Evolutionary conservation across 2,888 invertebrate genomes (phyloP).

Genomic region (Metacarcinus magister): DNA sequence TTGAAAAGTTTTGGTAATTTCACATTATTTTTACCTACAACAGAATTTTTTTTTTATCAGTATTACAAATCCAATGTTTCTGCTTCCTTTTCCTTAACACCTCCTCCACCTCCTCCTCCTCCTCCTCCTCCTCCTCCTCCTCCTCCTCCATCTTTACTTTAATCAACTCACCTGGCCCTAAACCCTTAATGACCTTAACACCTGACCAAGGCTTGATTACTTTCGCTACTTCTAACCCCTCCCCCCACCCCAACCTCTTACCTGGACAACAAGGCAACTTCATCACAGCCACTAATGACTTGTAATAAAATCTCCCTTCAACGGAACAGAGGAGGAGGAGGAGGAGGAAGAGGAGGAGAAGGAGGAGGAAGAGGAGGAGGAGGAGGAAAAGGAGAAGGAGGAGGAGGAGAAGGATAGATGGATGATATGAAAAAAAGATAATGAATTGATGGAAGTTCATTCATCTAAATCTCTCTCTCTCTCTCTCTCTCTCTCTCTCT

Average conservation of each 20-base stretch:
- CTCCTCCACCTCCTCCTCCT: background rate
- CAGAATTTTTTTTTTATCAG: background rate
- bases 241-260: background rate
- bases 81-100: background rate
- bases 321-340: background rate
- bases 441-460: background rate
- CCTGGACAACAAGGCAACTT: background rate
- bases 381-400: background rate
- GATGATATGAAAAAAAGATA: background rate
- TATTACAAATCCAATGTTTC: background rate
- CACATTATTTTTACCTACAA: background rate
- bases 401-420: background rate
- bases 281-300: background rate
- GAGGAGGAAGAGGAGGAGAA: background rate
- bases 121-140: background rate
- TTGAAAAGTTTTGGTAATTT: background rate
- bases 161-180: conserved; percentile 3
- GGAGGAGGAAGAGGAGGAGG: background rate
- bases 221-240: background rate
- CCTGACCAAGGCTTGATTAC: conserved; percentile 13
- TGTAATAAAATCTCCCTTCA: background rate
- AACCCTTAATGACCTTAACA: background rate
- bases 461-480: background rate
- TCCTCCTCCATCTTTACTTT: background rate
- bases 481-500: too few relatives aligned